A percentile compares a stretch with the other conserved stretches of the same genome.
phyloP scores from a whole-genome alignment of 2,888 invertebrate species.

The Epiblema foenella region DNA sequence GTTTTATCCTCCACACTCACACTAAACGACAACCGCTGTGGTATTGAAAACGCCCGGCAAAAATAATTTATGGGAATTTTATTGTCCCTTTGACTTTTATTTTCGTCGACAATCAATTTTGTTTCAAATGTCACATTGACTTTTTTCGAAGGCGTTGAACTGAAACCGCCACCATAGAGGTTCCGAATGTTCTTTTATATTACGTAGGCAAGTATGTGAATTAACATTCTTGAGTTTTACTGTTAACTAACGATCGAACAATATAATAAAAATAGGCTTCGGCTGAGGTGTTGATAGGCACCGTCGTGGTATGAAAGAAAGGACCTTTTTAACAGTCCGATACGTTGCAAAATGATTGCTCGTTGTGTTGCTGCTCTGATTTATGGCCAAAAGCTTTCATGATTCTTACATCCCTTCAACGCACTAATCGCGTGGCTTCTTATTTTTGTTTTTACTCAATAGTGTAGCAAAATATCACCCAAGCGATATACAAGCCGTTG shows the following conservation, averaged over 20 bases:
- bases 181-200: neutral
- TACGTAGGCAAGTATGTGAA: neutral
- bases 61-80: slow-evolving; percentile 33
- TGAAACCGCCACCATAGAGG: slow-evolving; percentile 14
- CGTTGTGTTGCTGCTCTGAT: neutral
- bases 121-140: slow-evolving; percentile 34
- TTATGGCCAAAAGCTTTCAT: slow-evolving; percentile 13
- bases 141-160: slow-evolving; percentile 15
- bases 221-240: too few species aligned
- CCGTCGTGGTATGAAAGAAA: neutral
- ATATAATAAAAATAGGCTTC: too few species aligned
- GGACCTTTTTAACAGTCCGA: neutral
- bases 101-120: slow-evolving; percentile 30
- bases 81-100: slow-evolving; percentile 27
- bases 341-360: neutral
- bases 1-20: slow-evolving; percentile 32
- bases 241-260: too few species aligned
- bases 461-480: slow-evolving; percentile 26
- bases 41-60: slow-evolving; percentile 22
- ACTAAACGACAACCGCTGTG: slow-evolving; percentile 22
- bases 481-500: slow-evolving; percentile 49
- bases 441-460: slow-evolving; percentile 14
- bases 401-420: slow-evolving; percentile 7
- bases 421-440: neutral
- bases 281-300: neutral